These are phyloP conservation scores for Zaprionus tsacasi DNA, from an alignment of 1,140 invertebrate species.

Conservation along the genomic window DNA sequence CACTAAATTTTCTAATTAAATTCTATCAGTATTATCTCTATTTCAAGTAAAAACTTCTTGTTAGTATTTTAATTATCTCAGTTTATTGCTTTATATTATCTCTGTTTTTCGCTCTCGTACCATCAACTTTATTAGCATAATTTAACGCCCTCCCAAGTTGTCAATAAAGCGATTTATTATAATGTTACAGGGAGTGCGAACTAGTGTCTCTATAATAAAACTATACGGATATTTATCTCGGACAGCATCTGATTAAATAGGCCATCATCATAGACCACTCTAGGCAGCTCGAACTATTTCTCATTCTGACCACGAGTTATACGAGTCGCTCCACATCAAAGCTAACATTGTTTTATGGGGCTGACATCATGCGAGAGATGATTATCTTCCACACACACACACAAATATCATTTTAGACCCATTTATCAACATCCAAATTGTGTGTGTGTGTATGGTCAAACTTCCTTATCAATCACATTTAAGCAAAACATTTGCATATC, in stretches of 20 bases:
- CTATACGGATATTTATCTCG: constrained; percentile 8
- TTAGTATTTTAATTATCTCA: not conserved
- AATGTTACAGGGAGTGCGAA: not conserved
- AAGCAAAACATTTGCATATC: constrained; percentile 53
- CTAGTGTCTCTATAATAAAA: constrained; percentile 19
- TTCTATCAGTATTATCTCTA: too few relatives aligned
- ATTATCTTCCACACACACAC: constrained; percentile 33
- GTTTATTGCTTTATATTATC: not conserved
- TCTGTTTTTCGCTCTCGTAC: not conserved
- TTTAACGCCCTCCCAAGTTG: constrained; percentile 24
- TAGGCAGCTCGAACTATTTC: not conserved
- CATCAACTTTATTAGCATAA: not conserved
- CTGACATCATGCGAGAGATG: constrained; percentile 40
- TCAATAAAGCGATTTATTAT: constrained; percentile 30
- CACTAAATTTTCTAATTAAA: too few relatives aligned
- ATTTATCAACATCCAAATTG: constrained; percentile 54
- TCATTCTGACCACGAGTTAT: not conserved
- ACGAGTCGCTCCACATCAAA: constrained; percentile 35
- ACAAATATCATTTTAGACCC: constrained; percentile 3
- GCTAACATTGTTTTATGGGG: constrained; percentile 16
- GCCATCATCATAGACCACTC: constrained; percentile 4
- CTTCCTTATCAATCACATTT: constrained; percentile 72
- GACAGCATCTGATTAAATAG: constrained; percentile 35
- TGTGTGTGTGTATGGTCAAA: constrained; percentile 21
- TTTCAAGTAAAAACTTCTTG: not conserved